Evolutionary conservation across 1,140 invertebrate genomes (phyloP), one percentile per base, ranked within the genome.

Genomic region (Drosophila arawakana): DNA sequence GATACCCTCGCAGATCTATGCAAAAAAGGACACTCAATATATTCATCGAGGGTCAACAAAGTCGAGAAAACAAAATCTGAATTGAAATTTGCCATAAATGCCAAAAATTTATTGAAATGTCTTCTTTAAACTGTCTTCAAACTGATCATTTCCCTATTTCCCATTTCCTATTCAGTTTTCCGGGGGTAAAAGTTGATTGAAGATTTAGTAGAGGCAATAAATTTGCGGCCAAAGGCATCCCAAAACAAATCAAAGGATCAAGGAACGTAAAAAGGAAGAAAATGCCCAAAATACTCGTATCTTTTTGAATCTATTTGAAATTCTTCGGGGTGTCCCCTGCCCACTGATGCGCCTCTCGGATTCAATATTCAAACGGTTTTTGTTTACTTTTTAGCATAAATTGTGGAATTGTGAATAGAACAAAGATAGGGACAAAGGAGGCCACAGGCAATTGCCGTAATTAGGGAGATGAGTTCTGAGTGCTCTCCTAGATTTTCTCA

Each of bases 321-420:
- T 49, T 47, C 66, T 52, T 62, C 46, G 57, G 83, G 79, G 83
- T 72, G 61, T 55, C 62, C 37, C 11, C 9, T 60, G 58, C 76
- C 65, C 50, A 43, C 57, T 65, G 59, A 70, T 35, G 71, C 43
- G 76, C 44, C 72, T 46, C 70, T 55, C 25, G 13, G 41, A 54
- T 68, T 72, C 72, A 86, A 82, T 82, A 88, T 88, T 88, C 84
- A 83, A 88, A 83, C 63, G 59, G 25, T 75, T 88, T 80, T 68
- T 89, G 68, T 89, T 89, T 88, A 78, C 77, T 66, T 89, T 88
- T 88, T 75, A 89, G 70, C 83, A 89, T 88, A 88, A 88, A 88
- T 80, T 65, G 72, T 68, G 34, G 25, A 30, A 30, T 30, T 43
- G 18, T 25, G 47, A 49, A 15, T 11, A 72, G 35, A 30, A 61